Evolutionary conservation across 2,888 invertebrate species (phyloP).

Genomic region (Arrhopalites spinosus): DNA sequence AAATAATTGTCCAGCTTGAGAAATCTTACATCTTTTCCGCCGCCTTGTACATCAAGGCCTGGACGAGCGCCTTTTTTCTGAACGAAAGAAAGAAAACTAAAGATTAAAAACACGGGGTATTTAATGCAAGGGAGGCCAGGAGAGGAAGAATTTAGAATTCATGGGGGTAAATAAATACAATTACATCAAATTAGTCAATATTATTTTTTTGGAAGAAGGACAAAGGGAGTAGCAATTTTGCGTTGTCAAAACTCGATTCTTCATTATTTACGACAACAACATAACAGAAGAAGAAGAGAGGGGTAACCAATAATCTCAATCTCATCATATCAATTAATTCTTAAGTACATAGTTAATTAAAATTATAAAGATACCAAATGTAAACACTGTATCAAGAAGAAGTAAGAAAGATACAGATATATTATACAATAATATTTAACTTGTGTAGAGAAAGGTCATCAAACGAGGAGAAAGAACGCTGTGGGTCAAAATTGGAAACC

Average conservation of each 20-base stretch:
- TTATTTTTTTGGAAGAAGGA: too few species aligned
- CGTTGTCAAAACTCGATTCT: too few species aligned
- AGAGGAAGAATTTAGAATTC: neutral
- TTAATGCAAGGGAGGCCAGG: neutral
- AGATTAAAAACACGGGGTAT: constrained; percentile 10
- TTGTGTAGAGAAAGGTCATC: neutral
- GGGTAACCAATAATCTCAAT: too few species aligned
- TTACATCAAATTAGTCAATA: neutral
- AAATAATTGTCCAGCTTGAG: too few species aligned
- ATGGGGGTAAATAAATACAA: neutral
- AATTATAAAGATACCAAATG: too few species aligned
- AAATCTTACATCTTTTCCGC: constrained; percentile 36
- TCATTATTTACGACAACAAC: too few species aligned
- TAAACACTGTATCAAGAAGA: neutral
- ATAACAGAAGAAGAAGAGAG: too few species aligned
- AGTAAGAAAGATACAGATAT: neutral
- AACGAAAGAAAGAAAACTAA: constrained; percentile 35
- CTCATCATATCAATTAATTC: too few species aligned
- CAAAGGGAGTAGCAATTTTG: too few species aligned
- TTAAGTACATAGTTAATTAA: too few species aligned
- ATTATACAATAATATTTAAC: neutral
- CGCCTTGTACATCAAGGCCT: constrained; percentile 48
- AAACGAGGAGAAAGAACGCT: neutral
- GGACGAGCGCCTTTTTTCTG: constrained; percentile 58
- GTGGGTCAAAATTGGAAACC: neutral